Evolutionary conservation across 2,888 invertebrate species (phyloP).

Genomic region (Idaea dimidiata): DNA sequence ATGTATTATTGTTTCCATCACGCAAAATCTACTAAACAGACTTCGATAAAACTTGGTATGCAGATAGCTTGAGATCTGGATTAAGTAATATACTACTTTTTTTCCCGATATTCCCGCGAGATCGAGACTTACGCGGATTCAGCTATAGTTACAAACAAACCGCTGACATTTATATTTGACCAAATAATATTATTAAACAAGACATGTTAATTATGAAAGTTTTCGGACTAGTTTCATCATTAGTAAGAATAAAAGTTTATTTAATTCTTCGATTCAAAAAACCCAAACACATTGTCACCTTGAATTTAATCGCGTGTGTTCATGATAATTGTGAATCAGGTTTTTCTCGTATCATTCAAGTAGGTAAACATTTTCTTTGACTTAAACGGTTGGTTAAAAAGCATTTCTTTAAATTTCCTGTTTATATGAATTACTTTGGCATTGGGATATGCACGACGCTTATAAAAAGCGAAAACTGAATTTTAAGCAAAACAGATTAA

Average conservation of each 20-base stretch:
- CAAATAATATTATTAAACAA: background rate
- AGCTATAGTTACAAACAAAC: too few species aligned
- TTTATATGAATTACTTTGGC: slow-evolving; percentile 46
- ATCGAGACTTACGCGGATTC: too few species aligned
- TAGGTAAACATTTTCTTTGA: slow-evolving; percentile 20
- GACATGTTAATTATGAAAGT: background rate
- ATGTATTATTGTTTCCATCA: too few species aligned
- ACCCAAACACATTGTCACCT: slow-evolving; percentile 5
- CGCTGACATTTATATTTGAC: slow-evolving; percentile 3
- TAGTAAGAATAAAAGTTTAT: background rate
- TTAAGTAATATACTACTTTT: too few species aligned
- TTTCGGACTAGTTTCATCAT: background rate
- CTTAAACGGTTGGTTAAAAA: slow-evolving; percentile 24
- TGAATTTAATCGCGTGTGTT: slow-evolving; percentile 9
- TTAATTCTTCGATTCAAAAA: background rate
- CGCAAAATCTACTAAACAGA: too few species aligned
- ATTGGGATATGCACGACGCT: slow-evolving; percentile 33
- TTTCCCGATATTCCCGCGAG: too few species aligned
- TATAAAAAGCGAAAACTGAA: background rate
- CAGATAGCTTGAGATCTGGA: too few species aligned
- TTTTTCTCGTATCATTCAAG: slow-evolving; percentile 7
- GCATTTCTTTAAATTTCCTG: slow-evolving; percentile 8
- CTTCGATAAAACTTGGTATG: too few species aligned
- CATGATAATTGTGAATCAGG: slow-evolving; percentile 12
- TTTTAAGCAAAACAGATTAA: too few species aligned